Evolutionary conservation across 2,797 vertebrate genomes (phyloP), one percentile per base, ranked within the genome.

Genomic region (Tiaroga cobitis): DNA sequence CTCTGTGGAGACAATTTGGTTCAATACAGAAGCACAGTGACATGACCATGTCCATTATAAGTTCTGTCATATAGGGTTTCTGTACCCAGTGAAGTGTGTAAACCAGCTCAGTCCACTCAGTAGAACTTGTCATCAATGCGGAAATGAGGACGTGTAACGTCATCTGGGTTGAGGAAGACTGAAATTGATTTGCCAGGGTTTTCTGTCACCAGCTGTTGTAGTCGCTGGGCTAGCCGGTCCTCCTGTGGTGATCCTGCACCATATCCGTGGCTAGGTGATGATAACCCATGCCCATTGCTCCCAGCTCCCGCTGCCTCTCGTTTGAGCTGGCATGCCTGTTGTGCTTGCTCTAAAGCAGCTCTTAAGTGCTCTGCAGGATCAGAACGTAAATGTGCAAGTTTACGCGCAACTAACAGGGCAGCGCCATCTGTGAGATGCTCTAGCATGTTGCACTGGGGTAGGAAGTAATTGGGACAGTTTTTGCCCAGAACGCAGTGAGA

Each of bases 381-480:
- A 0, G 95, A 95, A 39, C 97, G 95, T 80, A 97, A 94, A 63
- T 95, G 93, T 1, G 94, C 95, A 16, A 98, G 94, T 8, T 95
- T 95, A 19, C 92, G 89, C 0, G 96, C 96, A 2, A 97, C 92
- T 0, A 91, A 92, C 74, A 91, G 91, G 3, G 91, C 94, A 83
- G 94, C 91, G 43, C 85, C 65, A 87, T 94, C 96, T 0, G 81
- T 91, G 82, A 93, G 93, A 89, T 94, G 92, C 91, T 95, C 94
- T 46, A 97, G 85, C 93, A 97, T 96, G 92, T 97, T 96, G 91
- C 95, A 96, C 87, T 95, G 95, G 0, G 95, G 96, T 61, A 97
- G 93, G 91, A 98, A 98, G 92, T 97, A 97, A 91, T 96, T 97
- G 19, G 97, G 97, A 74, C 97, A 96, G 84, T 91, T 94, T 88